Evolutionary conservation across 2,888 invertebrate genomes (phyloP).

Genomic region (Chorisops tibialis): DNA sequence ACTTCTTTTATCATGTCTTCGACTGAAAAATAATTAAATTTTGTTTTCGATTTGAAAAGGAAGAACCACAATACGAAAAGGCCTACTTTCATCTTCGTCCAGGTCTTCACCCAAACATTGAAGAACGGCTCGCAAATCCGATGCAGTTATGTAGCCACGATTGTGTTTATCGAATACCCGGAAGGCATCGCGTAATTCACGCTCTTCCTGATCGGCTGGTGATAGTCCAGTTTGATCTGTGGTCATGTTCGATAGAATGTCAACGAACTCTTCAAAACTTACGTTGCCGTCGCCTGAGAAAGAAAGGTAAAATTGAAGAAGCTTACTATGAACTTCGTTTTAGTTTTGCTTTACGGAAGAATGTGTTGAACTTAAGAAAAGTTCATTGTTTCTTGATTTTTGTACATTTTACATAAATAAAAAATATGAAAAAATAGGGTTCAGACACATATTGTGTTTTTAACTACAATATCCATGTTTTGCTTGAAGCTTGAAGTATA

Average conservation of each 20-base stretch:
- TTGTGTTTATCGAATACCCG: slow-evolving; percentile 89
- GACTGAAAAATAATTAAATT: slow-evolving; percentile 58
- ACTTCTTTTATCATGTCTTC: slow-evolving; percentile 97
- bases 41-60: neutral
- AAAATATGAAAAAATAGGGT: too few relatives aligned
- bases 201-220: slow-evolving; percentile 74
- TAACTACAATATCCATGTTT: too few relatives aligned
- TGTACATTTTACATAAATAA: too few relatives aligned
- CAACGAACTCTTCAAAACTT: slow-evolving; percentile 84
- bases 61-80: neutral
- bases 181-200: slow-evolving; percentile 80
- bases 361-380: too few relatives aligned
- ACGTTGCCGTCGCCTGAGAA: slow-evolving; percentile 88
- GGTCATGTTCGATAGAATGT: slow-evolving; percentile 73
- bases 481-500: too few relatives aligned
- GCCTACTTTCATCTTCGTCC: slow-evolving; percentile 80
- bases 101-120: slow-evolving; percentile 86
- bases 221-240: slow-evolving; percentile 60
- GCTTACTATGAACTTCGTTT: too few relatives aligned
- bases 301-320: too few relatives aligned
- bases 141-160: slow-evolving; percentile 85
- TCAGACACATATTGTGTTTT: too few relatives aligned
- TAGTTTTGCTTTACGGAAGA: too few relatives aligned
- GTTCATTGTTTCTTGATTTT: too few relatives aligned
- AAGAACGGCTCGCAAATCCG: slow-evolving; percentile 79